A percentile compares a stretch with the other conserved stretches of the same genome.
These are phyloP conservation scores for Sphaeramia orbicularis DNA, from an alignment of 2,797 vertebrate genomes.

Conservation along the genomic window DNA sequence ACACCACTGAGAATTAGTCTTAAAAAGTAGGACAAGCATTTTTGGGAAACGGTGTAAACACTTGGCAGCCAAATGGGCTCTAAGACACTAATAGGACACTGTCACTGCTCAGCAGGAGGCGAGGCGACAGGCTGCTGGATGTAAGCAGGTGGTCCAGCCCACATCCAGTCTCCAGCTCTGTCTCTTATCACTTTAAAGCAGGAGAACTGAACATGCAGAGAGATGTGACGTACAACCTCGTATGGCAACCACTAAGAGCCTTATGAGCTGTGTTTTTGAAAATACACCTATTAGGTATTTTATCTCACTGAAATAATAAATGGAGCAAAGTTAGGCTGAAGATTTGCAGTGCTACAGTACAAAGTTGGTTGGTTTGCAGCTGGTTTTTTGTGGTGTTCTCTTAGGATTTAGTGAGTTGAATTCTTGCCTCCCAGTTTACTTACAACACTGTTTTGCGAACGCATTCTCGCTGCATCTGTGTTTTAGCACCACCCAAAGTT, in stretches of 20 bases:
- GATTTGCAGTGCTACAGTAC: no score
- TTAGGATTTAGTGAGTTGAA: no score
- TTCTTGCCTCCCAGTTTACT: no score
- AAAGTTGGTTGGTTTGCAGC: no score
- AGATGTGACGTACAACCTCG: conserved; percentile 9
- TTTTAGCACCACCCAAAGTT: no score
- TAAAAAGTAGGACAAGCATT: conserved; percentile 22
- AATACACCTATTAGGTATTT: not conserved
- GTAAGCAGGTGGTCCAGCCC: conserved; percentile 59
- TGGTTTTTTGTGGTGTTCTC: no score
- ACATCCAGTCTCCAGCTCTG: conserved; percentile 52
- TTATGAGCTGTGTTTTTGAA: not conserved
- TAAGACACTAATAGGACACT: conserved; percentile 47
- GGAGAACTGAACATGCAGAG: conserved; percentile 22
- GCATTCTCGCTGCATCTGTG: no score
- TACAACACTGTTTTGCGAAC: no score
- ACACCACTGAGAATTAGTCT: conserved; percentile 33
- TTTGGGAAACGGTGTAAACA: conserved; percentile 23
- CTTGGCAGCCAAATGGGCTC: conserved; percentile 24
- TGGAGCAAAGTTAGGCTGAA: not conserved
- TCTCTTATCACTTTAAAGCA: conserved; percentile 51
- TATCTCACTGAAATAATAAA: not conserved
- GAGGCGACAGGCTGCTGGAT: conserved; percentile 33
- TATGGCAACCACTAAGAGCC: conserved; percentile 10
- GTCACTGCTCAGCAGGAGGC: conserved; percentile 40